Base-by-base conservation (phyloP, 2,797 vertebrate genomes). In the Pelodytes ibericus region DNA sequence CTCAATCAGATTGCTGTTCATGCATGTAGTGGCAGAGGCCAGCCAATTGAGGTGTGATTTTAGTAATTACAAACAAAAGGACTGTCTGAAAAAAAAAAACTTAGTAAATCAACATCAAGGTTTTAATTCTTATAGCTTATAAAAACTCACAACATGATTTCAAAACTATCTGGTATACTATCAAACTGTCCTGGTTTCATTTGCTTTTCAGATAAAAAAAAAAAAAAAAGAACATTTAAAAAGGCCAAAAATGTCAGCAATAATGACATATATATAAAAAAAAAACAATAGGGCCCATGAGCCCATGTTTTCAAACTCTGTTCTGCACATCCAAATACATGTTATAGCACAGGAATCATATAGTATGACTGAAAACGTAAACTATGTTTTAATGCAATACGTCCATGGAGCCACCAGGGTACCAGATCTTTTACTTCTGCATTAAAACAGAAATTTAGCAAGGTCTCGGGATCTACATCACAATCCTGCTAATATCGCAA, bases 1-100 rank as follows among this genome's bases (percentile, higher is more conserved):
- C 88, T 94, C 93, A 91, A 90, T 94, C 92, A 93, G 87, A 90
- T 89, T 89, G 89, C 63, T 88, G 89, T 84, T 92, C 90, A 90
- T 85, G 91, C 92, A 87, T 91, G 93, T 93, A 91, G 90, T 80
- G 81, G 82, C 70, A 1, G n/a, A 68, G 87, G 73, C 86, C 78
- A 64, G 86, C 89, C 90, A 85, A 82, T 81, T 83, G 90, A 91
- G 89, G 91, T 91, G 89, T 86, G 88, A 90, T 87, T 88, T 85
- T 62, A 71, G 83, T 88, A 87, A 90, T 91, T 88, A 87, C 87
- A 83, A 90, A 92, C 90, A 92, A 89, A 89, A 84, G 81, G 84
- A 79, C 83, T 78, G 80, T 89, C 84, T 90, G 87, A 81, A 86
- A 85, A 88, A 82, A 82, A 49, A 41, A 71, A 87, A 83, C 86